Evolutionary conservation across 1,140 invertebrate species (phyloP).

Genomic region (Zaprionus taronus): DNA sequence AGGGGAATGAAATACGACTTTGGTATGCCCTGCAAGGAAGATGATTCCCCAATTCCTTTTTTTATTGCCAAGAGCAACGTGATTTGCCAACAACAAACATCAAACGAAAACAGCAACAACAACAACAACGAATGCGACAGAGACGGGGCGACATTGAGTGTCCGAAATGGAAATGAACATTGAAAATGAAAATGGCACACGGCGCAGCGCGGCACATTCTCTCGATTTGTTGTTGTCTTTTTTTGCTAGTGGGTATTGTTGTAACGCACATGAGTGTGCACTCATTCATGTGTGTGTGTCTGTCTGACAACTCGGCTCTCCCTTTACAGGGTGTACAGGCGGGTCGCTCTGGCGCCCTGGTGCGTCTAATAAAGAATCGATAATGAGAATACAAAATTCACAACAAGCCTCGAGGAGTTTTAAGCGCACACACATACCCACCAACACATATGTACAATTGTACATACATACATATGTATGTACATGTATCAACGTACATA

Average conservation of each 20-base stretch:
- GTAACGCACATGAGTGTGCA: background rate
- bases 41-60: background rate
- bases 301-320: conserved; percentile 3
- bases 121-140: conserved; percentile 2
- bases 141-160: conserved; percentile 37
- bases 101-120: conserved; percentile 8
- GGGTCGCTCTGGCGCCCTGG: conserved; percentile 16
- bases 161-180: conserved; percentile 54
- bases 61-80: conserved; percentile 22
- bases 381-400: conserved; percentile 34
- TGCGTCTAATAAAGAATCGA: conserved; percentile 43
- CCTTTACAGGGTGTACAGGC: background rate
- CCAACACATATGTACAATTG: background rate
- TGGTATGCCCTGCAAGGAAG: background rate
- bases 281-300: background rate
- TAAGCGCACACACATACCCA: background rate
- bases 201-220: background rate
- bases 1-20: background rate
- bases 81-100: conserved; percentile 6
- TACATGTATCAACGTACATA: background rate
- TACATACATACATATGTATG: background rate
- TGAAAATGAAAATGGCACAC: conserved; percentile 41
- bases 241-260: background rate
- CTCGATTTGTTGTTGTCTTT: conserved; percentile 13
- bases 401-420: conserved; percentile 27